phyloP scores from a whole-genome alignment of 2,113 vertebrate species.

The Anguilla japonica region DNA sequence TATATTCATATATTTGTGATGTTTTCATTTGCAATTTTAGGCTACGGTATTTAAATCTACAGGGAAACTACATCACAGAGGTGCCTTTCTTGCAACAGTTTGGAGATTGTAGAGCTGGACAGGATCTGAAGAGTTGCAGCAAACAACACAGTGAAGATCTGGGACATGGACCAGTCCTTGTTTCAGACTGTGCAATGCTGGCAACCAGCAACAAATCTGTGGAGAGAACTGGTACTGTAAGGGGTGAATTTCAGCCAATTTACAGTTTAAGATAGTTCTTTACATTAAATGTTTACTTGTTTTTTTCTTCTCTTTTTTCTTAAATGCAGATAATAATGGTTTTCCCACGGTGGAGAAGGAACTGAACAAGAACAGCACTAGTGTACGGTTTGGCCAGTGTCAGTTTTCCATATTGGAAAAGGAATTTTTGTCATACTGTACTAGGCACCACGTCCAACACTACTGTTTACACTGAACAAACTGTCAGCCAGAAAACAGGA shows the following conservation, averaged over 20 bases:
- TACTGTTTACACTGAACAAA: not conserved
- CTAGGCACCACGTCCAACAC: not conserved
- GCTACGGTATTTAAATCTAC: conserved; percentile 77
- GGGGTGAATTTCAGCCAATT: not conserved
- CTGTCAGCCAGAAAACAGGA: not conserved
- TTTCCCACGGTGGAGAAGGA: not conserved
- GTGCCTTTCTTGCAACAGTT: conserved; percentile 71
- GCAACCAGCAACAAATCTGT: not conserved
- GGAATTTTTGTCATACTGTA: not conserved
- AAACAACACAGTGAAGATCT: conserved; percentile 9
- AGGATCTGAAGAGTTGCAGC: conserved; percentile 20
- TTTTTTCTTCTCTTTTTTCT: not conserved
- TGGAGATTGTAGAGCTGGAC: not conserved
- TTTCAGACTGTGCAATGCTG: not conserved
- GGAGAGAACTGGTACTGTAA: conserved; percentile 13
- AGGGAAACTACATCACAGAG: conserved; percentile 74
- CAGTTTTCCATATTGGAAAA: no score
- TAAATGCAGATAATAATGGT: not conserved
- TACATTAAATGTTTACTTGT: not conserved
- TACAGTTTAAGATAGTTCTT: not conserved
- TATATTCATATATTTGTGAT: not conserved
- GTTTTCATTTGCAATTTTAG: conserved; percentile 55
- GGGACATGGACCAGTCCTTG: not conserved
- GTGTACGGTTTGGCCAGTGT: not conserved
- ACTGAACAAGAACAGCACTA: not conserved